A percentile compares a stretch with the other conserved stretches of the same genome.
These are phyloP conservation scores for Heterodera filipjevi DNA, from an alignment of 2,888 invertebrate genomes.

Conservation along the genomic window DNA sequence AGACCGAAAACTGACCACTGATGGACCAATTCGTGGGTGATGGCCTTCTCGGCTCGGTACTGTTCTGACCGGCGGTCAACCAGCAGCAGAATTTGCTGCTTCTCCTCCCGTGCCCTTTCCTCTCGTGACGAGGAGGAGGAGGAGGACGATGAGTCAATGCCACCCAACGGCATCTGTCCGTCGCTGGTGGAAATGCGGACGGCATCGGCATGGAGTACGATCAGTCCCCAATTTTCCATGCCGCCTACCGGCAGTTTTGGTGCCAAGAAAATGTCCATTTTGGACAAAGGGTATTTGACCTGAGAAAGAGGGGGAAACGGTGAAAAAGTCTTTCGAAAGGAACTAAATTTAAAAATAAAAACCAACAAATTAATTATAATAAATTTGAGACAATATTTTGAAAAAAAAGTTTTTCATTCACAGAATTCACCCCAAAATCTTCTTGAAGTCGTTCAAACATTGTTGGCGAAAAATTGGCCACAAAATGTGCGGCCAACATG, in stretches of 20 bases:
- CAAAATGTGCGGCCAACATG: conserved; percentile 47
- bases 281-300: conserved; percentile 60
- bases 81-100: conserved; percentile 43
- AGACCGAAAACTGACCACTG: conserved; percentile 55
- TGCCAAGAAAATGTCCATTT: conserved; percentile 67
- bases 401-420: not conserved
- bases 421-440: conserved; percentile 48
- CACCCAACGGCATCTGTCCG: not conserved
- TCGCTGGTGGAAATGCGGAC: conserved; percentile 41
- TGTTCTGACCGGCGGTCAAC: conserved; percentile 60
- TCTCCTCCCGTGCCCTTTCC: conserved; percentile 7
- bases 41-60: conserved; percentile 64
- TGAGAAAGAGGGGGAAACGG: conserved; percentile 28
- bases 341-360: not conserved
- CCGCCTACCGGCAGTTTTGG: conserved; percentile 67
- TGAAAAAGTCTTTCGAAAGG: too few species aligned
- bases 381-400: not conserved
- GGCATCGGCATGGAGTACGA: conserved; percentile 65
- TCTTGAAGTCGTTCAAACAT: conserved; percentile 60
- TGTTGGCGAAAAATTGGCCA: conserved; percentile 55
- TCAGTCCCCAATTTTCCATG: conserved; percentile 69
- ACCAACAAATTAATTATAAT: not conserved
- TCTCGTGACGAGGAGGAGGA: not conserved
- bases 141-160: not conserved
- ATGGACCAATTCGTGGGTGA: conserved; percentile 68